Conservation (phyloP, 92 coral and sea anemone species). For the Heliopora coerulea region DNA sequence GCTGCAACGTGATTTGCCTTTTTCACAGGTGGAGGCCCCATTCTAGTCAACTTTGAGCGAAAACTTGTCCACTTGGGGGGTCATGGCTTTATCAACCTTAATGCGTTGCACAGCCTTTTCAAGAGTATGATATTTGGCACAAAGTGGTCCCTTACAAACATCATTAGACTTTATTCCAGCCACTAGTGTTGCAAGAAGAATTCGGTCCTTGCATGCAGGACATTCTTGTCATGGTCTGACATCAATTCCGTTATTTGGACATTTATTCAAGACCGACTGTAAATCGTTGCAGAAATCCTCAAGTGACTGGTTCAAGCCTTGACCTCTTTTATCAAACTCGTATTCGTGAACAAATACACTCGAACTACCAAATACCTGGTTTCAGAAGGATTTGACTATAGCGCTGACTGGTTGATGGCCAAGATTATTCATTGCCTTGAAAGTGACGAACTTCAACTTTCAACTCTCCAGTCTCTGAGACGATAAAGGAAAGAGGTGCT, state of each 20-base stretch:
- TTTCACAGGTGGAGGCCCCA: too few species aligned
- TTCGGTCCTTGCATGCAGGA: constrained; percentile 41
- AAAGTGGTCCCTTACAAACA: constrained; percentile 27
- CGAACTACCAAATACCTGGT: constrained; percentile 42
- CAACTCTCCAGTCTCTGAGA: too few species aligned
- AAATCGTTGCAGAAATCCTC: constrained; percentile 43
- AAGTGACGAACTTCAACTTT: too few species aligned
- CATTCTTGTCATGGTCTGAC: constrained; percentile 21
- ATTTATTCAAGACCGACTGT: constrained; percentile 39
- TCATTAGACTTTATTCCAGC: constrained; percentile 48
- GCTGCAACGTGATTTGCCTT: too few species aligned
- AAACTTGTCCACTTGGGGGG: too few species aligned
- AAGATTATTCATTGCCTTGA: constrained; percentile 33
- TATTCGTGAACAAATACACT: constrained; percentile 43
- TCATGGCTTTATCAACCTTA: too few species aligned
- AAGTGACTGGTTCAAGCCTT: constrained; percentile 34
- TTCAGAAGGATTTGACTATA: constrained; percentile 23
- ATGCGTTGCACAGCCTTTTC: too few species aligned
- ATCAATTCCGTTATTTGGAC: constrained; percentile 38
- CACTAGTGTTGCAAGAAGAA: too few species aligned
- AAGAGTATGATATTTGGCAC: too few species aligned
- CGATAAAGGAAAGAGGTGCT: too few species aligned
- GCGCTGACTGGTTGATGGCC: constrained; percentile 21
- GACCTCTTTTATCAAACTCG: constrained; percentile 37
- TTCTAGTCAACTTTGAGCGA: too few species aligned